A percentile compares a stretch with the other conserved stretches of the same genome.
These are phyloP conservation scores for Pediacus dermestoides DNA, from an alignment of 2,888 invertebrate species.

Conservation along the genomic window DNA sequence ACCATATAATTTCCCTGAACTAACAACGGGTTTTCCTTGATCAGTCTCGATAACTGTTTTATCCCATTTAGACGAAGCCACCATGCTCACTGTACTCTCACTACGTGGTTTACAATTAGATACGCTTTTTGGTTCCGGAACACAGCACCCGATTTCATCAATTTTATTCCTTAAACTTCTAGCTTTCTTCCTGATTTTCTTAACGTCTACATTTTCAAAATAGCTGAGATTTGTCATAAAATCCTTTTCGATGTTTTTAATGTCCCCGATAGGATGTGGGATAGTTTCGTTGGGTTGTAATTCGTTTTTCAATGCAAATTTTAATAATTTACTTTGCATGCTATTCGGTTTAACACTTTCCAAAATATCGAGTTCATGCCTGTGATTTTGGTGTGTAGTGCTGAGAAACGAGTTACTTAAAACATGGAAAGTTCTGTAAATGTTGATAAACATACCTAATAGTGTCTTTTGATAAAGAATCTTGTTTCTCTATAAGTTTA, in stretches of 20 bases:
- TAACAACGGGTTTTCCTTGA: neutral
- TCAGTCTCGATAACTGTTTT: neutral
- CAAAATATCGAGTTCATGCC: neutral
- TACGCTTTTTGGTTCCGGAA: neutral
- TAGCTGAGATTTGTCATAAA: neutral
- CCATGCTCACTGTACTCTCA: neutral
- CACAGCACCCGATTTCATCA: neutral
- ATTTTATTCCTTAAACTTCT: neutral
- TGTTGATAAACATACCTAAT: no score
- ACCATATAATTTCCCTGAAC: neutral
- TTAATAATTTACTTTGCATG: neutral
- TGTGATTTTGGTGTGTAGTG: no score
- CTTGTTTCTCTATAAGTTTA: no score
- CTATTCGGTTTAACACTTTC: conserved; percentile 1
- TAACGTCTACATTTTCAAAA: neutral
- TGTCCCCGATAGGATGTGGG: neutral
- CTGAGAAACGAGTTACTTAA: no score
- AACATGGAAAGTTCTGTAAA: no score
- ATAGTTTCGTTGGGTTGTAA: neutral
- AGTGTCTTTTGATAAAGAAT: no score
- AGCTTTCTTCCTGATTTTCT: conserved; percentile 2
- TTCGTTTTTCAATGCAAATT: neutral
- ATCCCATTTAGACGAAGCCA: conserved; percentile 1
- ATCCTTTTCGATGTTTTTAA: neutral
- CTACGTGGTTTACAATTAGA: conserved; percentile 1